Conservation (phyloP, 1,140 invertebrate species). For the Euglossa dilemma region DNA sequence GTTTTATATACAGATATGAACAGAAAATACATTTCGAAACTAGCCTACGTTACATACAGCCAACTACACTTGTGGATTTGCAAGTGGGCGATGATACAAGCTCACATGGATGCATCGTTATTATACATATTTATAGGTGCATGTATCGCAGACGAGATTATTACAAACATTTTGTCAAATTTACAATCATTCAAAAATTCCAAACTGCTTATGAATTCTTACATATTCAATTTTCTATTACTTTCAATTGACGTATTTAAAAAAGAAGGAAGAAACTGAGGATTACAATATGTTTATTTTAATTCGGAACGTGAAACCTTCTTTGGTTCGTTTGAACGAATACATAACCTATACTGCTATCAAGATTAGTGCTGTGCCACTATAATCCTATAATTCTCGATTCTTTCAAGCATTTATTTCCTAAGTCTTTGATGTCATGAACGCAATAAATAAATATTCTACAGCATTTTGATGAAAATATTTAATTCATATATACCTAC, state of each 20-base stretch:
- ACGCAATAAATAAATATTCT: too few relatives aligned
- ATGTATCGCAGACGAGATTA: conserved; percentile 9
- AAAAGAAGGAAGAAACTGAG: background rate
- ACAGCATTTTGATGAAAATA: too few relatives aligned
- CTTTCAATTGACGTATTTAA: background rate
- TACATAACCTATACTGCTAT: conserved; percentile 16
- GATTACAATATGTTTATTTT: background rate
- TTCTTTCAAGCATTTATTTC: background rate
- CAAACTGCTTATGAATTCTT: background rate
- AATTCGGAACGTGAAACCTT: background rate
- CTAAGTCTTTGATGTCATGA: too few relatives aligned
- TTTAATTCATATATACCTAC: too few relatives aligned
- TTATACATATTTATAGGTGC: conserved; percentile 64
- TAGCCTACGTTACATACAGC: conserved; percentile 39
- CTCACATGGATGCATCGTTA: conserved; percentile 34
- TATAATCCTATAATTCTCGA: background rate
- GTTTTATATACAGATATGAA: conserved; percentile 73
- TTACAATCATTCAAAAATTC: background rate
- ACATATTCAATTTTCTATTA: background rate
- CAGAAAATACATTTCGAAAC: conserved; percentile 53
- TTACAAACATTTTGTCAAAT: conserved; percentile 17
- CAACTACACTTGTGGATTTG: background rate
- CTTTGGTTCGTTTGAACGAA: background rate
- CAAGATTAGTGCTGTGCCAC: background rate
- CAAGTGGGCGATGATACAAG: conserved; percentile 4